Evolutionary conservation across 2,888 invertebrate species (phyloP).

Genomic region (Argynnis bischoffii): DNA sequence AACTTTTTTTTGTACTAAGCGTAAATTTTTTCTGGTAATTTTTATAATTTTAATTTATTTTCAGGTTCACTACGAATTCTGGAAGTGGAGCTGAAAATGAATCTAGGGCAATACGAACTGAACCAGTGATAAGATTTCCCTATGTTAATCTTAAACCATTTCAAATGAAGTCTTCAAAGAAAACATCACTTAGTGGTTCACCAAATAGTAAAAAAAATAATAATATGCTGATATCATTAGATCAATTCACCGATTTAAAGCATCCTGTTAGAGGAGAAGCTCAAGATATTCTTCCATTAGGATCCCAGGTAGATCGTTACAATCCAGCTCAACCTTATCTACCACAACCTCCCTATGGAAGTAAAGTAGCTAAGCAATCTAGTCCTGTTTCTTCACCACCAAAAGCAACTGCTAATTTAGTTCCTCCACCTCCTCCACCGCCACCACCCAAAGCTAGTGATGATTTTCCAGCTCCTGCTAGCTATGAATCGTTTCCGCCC

Average conservation of each 20-base stretch:
- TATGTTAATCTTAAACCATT: constrained; percentile 74
- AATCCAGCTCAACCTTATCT: constrained; percentile 79
- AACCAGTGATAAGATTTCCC: constrained; percentile 69
- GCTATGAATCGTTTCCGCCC: constrained; percentile 73
- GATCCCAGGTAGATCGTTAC: constrained; percentile 68
- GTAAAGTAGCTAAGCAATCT: constrained; percentile 59
- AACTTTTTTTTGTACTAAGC: neutral
- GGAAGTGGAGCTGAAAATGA: constrained; percentile 74
- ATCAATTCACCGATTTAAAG: constrained; percentile 63
- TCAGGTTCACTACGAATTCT: constrained; percentile 67
- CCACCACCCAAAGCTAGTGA: constrained; percentile 53
- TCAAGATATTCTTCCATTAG: constrained; percentile 57
- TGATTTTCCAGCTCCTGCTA: constrained; percentile 64
- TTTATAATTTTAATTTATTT: constrained; percentile 33
- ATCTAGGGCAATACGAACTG: constrained; percentile 73
- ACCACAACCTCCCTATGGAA: constrained; percentile 61
- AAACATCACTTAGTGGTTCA: constrained; percentile 48
- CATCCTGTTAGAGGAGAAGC: constrained; percentile 73
- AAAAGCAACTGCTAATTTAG: constrained; percentile 60
- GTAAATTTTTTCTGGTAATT: no score
- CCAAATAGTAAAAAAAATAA: constrained; percentile 61
- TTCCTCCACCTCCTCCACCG: constrained; percentile 64
- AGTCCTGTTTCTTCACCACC: constrained; percentile 46
- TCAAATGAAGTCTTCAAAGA: constrained; percentile 64
- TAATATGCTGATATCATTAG: constrained; percentile 64